These are phyloP conservation scores for Molothrus aeneus DNA, from an alignment of 2,797 vertebrate genomes.

Conservation along the genomic window DNA sequence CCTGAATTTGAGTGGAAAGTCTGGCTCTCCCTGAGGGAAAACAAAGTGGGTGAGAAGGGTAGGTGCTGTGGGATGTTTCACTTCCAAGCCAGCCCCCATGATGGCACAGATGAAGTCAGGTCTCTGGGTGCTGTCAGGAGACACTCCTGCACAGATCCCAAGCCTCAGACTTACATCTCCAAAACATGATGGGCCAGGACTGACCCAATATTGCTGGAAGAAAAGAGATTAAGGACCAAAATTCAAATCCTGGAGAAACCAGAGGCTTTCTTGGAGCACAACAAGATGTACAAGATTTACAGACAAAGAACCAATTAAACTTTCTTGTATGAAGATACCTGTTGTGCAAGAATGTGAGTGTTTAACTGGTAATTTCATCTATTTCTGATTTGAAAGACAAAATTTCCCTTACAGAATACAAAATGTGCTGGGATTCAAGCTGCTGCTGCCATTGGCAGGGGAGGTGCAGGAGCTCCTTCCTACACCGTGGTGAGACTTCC, in stretches of 20 bases:
- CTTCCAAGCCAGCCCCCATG: rapidly evolving
- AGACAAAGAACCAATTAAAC: background rate
- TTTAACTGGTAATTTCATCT: background rate
- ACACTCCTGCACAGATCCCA: background rate
- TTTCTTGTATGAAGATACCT: background rate
- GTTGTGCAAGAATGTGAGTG: background rate
- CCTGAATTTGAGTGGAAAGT: background rate
- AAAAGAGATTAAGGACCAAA: background rate
- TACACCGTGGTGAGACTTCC: rapidly evolving
- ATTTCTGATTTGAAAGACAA: background rate
- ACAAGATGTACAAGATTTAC: background rate
- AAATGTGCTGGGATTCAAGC: background rate
- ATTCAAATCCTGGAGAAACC: background rate
- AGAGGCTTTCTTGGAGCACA: background rate
- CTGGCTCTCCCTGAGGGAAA: background rate
- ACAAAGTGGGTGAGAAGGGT: background rate
- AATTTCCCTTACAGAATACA: background rate
- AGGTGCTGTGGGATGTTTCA: background rate
- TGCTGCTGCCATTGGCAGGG: background rate
- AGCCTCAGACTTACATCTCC: background rate
- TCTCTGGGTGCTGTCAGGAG: background rate
- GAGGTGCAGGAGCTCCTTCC: background rate
- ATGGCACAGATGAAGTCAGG: background rate
- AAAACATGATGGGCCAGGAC: background rate
- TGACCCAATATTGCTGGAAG: background rate